A percentile compares a stretch with the other conserved stretches of the same genome.
These are phyloP conservation scores for Regulus satrapa DNA, from an alignment of 2,113 vertebrate genomes.

Conservation along the genomic window DNA sequence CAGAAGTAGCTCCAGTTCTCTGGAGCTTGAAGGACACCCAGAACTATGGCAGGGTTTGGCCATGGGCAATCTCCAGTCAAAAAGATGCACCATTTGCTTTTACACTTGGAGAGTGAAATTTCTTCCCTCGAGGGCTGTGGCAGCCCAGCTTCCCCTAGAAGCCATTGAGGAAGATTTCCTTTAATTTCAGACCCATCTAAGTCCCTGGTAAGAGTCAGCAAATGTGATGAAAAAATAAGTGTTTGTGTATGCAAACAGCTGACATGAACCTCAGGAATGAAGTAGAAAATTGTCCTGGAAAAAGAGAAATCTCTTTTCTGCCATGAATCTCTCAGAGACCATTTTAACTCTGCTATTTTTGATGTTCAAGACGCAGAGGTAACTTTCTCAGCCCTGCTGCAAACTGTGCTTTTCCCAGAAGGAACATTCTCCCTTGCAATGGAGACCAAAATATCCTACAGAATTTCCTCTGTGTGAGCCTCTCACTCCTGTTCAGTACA, in stretches of 20 bases:
- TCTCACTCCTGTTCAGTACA: neutral
- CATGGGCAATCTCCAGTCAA: neutral
- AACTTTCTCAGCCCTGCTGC: neutral
- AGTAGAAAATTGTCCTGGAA: neutral
- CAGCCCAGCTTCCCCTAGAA: neutral
- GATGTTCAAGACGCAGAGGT: neutral
- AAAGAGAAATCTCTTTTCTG: neutral
- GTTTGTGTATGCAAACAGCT: neutral
- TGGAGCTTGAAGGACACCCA: neutral
- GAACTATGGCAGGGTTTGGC: neutral
- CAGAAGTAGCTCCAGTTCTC: neutral
- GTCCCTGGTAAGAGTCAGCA: neutral
- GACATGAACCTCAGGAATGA: neutral
- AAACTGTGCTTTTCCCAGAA: neutral
- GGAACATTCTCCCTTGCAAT: neutral
- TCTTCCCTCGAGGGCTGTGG: neutral
- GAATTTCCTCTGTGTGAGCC: neutral
- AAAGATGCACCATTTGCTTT: neutral
- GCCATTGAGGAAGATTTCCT: neutral
- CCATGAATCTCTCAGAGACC: neutral
- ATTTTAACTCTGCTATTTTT: neutral
- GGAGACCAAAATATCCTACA: slow-evolving; percentile 14
- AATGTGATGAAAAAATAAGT: neutral
- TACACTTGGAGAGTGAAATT: neutral
- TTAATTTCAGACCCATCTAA: neutral